Conservation (phyloP, 2,888 invertebrate species). For the Diploptera punctata region DNA sequence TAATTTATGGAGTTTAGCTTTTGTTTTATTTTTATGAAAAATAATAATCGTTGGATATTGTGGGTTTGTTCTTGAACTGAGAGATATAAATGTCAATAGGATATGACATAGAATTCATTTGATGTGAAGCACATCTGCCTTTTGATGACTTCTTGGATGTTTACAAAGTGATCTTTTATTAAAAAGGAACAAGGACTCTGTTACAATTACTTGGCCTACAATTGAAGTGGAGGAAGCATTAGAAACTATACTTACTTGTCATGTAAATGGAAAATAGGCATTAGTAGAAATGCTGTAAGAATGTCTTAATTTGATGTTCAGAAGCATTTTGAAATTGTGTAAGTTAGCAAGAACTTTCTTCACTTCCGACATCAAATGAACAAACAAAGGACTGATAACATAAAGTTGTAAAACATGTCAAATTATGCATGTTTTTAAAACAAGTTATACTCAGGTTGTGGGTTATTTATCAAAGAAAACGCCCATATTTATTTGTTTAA, state of each 20-base stretch:
- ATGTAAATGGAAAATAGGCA: not conserved
- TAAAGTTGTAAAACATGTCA: not conserved
- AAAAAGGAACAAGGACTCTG: not conserved
- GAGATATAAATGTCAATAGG: constrained; percentile 5
- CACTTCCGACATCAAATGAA: no score
- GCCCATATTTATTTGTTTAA: constrained; percentile 12
- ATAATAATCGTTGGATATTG: not conserved
- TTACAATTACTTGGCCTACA: constrained; percentile 15
- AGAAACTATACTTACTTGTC: not conserved
- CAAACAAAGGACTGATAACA: not conserved
- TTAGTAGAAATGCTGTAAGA: not conserved
- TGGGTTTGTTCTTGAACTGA: not conserved
- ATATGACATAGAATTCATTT: not conserved
- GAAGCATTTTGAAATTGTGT: no score
- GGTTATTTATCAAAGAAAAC: constrained; percentile 10
- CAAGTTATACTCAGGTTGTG: constrained; percentile 35
- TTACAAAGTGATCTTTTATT: constrained; percentile 8
- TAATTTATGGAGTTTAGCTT: no score
- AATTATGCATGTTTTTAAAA: constrained; percentile 24
- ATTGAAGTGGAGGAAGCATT: not conserved
- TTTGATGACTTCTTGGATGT: constrained; percentile 4
- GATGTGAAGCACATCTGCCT: not conserved
- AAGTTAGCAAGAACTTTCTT: no score
- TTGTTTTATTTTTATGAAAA: no score
- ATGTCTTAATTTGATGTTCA: not conserved